Evolutionary conservation across 2,113 vertebrate species (phyloP), one percentile per base, ranked within the genome.

Genomic region (Actenoides lindsayi): DNA sequence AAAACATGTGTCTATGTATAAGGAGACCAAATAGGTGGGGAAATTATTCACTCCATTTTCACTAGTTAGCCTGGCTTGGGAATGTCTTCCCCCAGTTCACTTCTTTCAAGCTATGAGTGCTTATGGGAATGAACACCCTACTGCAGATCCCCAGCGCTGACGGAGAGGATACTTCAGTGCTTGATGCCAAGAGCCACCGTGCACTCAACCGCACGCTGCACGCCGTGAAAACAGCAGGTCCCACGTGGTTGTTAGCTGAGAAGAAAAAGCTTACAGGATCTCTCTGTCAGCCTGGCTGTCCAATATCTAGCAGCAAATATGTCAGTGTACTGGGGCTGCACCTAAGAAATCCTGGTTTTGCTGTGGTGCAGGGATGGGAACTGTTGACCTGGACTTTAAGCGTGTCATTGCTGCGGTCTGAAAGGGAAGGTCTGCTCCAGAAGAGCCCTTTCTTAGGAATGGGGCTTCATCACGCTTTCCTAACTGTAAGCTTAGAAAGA

Each of bases 101-200:
- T 65, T 71, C 39, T 75, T 81, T 57, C 42, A 67, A 33, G 56
- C 44, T 87, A n/a, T 42, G 33, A 63, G 21, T 44, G 30, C n/a
- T 77, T 39, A n/a, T 44, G 17, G 46, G 33, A 16, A 46, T 33
- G n/a, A 39, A 21, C 48, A 44, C 19, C 24, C 33, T 46, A 17
- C 27, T 80, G 41, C 44, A 84, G 44, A 30, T 41, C 28, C 23
- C 16, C 28, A 17, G 46, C 62, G 70, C 35, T 56, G 14, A 44
- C 0, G 1, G 46, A 16, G 16, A 24, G 35, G n/a, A 12, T 51
- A 71, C 71, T 11, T 41, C 30, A 73, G 30, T 0, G 0, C 42
- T 46, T 79, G 50, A 20, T 70, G 48, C 57, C 48, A 44, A 54
- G 41, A 42, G 67, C 35, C 25, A 46, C 50, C 3, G 3, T 23